phyloP scores from a whole-genome alignment of 2,113 vertebrate genomes.

The Tragelaphus scriptus region DNA sequence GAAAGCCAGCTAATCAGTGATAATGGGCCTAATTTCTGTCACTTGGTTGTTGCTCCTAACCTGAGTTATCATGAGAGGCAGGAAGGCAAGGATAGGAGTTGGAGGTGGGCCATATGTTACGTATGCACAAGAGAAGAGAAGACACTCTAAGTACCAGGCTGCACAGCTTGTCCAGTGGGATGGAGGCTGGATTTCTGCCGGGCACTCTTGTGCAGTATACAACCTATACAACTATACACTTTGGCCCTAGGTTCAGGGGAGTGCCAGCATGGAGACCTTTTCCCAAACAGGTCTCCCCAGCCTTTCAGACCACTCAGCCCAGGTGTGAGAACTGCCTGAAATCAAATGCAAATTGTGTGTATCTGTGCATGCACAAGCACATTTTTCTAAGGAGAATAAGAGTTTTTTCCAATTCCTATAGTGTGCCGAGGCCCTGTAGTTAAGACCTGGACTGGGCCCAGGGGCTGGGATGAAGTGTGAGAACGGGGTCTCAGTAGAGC shows the following conservation, averaged over 20 bases:
- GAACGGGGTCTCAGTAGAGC: neutral
- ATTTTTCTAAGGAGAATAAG: neutral
- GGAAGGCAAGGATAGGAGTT: too few relatives aligned
- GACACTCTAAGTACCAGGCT: neutral
- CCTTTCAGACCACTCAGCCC: neutral
- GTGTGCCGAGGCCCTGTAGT: neutral
- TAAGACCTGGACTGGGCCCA: neutral
- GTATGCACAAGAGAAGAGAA: neutral
- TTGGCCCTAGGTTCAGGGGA: neutral
- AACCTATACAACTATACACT: neutral
- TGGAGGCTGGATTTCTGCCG: neutral
- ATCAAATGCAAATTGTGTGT: neutral
- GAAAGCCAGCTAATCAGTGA: slow-evolving; percentile 63
- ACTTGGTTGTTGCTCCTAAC: slow-evolving; percentile 71
- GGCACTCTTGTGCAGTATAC: neutral
- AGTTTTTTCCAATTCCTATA: neutral
- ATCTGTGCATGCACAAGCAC: neutral
- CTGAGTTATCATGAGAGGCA: neutral
- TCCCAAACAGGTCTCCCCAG: neutral
- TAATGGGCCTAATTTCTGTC: slow-evolving; percentile 69
- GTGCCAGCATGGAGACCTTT: neutral
- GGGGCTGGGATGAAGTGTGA: neutral
- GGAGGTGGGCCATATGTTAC: neutral
- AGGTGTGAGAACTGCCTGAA: neutral
- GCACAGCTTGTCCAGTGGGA: neutral